phyloP scores from a whole-genome alignment of 2,113 vertebrate genomes.

The Phrynocephalus versicolor region DNA sequence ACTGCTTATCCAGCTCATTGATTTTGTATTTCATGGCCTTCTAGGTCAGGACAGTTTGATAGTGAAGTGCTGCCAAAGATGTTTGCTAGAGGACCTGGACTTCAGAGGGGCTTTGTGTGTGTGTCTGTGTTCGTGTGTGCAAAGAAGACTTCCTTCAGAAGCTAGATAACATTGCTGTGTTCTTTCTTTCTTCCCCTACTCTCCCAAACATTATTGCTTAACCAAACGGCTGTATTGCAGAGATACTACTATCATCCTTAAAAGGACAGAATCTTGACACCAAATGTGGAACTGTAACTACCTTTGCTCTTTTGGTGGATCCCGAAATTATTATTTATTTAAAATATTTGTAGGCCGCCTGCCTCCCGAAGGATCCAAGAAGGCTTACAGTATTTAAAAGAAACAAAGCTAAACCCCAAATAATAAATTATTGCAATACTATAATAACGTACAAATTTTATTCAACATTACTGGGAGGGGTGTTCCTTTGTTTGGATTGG shows the following conservation, averaged over 20 bases:
- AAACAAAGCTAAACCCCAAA: too few species aligned
- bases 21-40: conserved; percentile 25
- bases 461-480: too few species aligned
- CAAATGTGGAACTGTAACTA: neutral
- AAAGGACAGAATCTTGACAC: neutral
- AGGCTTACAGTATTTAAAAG: too few species aligned
- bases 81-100: conserved; percentile 28
- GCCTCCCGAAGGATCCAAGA: too few species aligned
- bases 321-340: too few species aligned
- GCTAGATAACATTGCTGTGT: neutral
- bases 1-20: conserved; percentile 32
- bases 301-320: too few species aligned
- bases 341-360: too few species aligned
- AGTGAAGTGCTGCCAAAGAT: conserved; percentile 29
- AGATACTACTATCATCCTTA: neutral
- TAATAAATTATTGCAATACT: too few species aligned
- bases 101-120: neutral
- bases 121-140: too few species aligned
- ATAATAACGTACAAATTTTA: too few species aligned
- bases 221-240: neutral
- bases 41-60: conserved; percentile 28
- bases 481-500: too few species aligned
- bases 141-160: conserved; percentile 29
- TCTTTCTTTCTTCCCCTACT: neutral
- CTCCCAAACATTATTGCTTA: neutral